These are phyloP conservation scores for Melanotaenia pygmaea DNA, from an alignment of 2,797 vertebrate genomes.

Conservation along the genomic window DNA sequence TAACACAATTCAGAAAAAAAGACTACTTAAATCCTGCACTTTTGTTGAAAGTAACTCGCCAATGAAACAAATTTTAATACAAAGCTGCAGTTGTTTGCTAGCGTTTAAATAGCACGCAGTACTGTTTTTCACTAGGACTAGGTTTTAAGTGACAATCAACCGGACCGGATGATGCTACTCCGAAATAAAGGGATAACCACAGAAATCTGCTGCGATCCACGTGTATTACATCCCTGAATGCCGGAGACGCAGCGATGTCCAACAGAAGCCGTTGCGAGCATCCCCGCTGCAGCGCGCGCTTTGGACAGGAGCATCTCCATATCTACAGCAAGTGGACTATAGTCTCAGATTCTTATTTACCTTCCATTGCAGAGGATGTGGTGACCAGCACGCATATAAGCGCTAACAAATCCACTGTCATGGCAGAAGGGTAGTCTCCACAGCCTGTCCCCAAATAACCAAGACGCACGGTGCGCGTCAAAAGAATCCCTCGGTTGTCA, in stretches of 20 bases:
- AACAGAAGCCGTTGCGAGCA: slow-evolving; percentile 1
- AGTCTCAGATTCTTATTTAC: slow-evolving; percentile 71
- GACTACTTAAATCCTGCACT: not conserved
- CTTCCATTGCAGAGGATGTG: slow-evolving; percentile 85
- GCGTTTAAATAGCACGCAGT: not conserved
- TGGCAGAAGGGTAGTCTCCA: slow-evolving; percentile 78
- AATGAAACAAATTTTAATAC: not conserved
- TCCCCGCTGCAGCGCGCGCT: slow-evolving; percentile 29
- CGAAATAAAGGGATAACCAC: slow-evolving; percentile 23
- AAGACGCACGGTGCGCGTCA: slow-evolving; percentile 76
- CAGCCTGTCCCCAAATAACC: slow-evolving; percentile 71
- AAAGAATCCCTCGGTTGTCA: slow-evolving; percentile 78
- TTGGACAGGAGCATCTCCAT: slow-evolving; percentile 21
- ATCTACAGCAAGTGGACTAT: slow-evolving; percentile 26
- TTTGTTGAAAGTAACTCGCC: not conserved
- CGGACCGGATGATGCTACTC: slow-evolving; percentile 5
- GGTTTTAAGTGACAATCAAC: not conserved
- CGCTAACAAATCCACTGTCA: slow-evolving; percentile 85
- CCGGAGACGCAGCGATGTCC: slow-evolving; percentile 40
- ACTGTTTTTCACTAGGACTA: not conserved
- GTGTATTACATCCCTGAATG: slow-evolving; percentile 59
- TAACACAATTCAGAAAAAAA: slow-evolving; percentile 2
- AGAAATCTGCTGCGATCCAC: slow-evolving; percentile 57
- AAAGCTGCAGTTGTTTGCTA: not conserved
- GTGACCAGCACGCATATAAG: slow-evolving; percentile 79